These are phyloP conservation scores for Toxotes chatareus DNA, from an alignment of 2,113 vertebrate genomes.

Conservation along the genomic window DNA sequence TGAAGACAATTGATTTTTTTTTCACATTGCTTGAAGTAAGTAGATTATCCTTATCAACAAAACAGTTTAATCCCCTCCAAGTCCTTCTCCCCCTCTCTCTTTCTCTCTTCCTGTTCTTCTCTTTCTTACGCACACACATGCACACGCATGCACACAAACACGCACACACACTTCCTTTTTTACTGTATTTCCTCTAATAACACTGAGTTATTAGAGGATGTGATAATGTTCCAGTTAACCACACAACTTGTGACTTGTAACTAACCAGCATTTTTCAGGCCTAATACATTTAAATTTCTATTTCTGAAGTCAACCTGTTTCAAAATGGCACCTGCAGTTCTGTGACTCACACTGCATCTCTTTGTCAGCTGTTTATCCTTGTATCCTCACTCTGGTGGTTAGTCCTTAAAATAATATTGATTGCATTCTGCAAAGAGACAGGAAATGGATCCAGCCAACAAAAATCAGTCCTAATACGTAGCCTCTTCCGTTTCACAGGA, in stretches of 20 bases:
- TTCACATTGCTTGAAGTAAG: not conserved
- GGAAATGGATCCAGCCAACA: slow-evolving; percentile 39
- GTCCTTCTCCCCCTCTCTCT: not conserved
- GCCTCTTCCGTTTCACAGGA: slow-evolving; percentile 23
- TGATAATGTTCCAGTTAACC: not conserved
- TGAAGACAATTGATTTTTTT: not conserved
- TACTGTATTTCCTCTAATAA: not conserved
- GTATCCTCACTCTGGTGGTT: slow-evolving; percentile 12
- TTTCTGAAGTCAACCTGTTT: slow-evolving; percentile 20
- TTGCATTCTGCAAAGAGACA: slow-evolving; percentile 29
- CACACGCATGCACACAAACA: not conserved
- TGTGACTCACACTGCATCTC: slow-evolving; percentile 16
- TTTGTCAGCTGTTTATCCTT: not conserved
- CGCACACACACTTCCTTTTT: not conserved
- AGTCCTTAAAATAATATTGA: slow-evolving; percentile 48
- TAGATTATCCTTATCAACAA: slow-evolving; percentile 9
- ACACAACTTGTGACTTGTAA: not conserved
- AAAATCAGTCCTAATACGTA: slow-evolving; percentile 2
- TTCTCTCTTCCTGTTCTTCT: not conserved
- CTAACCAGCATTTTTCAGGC: not conserved
- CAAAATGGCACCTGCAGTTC: slow-evolving; percentile 30
- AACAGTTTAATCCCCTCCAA: not conserved
- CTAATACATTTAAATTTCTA: not conserved
- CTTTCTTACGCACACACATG: not conserved
- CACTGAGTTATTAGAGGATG: not conserved